phyloP scores from a whole-genome alignment of 92 coral and sea anemone genomes.

The Umimayanthus chanpuru region DNA sequence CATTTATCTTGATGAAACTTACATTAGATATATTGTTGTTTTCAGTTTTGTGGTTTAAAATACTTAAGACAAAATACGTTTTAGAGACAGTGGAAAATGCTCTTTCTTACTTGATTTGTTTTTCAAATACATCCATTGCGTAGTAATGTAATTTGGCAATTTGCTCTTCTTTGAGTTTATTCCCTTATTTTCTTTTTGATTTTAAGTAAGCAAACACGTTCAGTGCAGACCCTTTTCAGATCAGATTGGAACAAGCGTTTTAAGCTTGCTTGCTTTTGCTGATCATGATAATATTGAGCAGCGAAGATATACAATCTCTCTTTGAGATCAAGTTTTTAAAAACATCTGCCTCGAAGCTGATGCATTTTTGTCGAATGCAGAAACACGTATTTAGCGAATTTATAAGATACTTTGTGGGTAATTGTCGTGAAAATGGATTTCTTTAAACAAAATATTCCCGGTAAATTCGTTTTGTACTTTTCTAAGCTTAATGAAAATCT shows the following conservation, averaged over 20 bases:
- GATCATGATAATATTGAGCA: conserved; percentile 12
- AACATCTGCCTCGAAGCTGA: conserved; percentile 53
- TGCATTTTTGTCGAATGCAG: conserved; percentile 54
- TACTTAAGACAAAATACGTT: conserved; percentile 27
- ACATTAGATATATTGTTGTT: conserved; percentile 24
- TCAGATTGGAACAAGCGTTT: conserved; percentile 19
- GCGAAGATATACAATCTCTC: conserved; percentile 17
- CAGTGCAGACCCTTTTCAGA: conserved; percentile 5
- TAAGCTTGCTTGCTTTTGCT: conserved; percentile 31
- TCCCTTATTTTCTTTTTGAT: conserved; percentile 8
- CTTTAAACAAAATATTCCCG: conserved; percentile 58
- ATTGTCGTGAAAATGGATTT: conserved; percentile 64
- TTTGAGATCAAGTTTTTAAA: conserved; percentile 25
- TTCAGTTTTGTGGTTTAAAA: conserved; percentile 26
- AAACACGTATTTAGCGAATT: conserved; percentile 58
- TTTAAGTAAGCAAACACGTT: conserved; percentile 21
- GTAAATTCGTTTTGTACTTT: conserved; percentile 55
- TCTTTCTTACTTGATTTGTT: conserved; percentile 34
- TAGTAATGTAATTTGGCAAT: conserved; percentile 59
- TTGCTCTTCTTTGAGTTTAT: conserved; percentile 43
- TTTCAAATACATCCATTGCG: conserved; percentile 46
- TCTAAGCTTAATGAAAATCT: conserved; percentile 62
- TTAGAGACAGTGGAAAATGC: conserved; percentile 26
- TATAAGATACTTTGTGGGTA: conserved; percentile 64
- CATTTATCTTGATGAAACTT: conserved; percentile 30